These are phyloP conservation scores for Poecilia picta DNA, from an alignment of 2,797 vertebrate species.

Conservation along the genomic window DNA sequence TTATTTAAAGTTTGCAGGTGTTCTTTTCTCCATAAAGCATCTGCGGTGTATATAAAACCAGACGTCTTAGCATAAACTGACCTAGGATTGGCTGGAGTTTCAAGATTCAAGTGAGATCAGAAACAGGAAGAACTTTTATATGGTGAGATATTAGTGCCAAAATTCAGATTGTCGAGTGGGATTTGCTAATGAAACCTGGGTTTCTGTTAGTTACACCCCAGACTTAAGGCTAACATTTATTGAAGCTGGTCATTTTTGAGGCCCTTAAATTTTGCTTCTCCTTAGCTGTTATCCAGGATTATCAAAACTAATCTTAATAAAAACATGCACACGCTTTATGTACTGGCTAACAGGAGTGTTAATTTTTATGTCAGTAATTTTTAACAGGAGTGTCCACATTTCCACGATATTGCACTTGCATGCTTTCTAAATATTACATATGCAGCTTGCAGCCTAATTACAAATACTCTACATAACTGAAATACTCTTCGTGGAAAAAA, in stretches of 20 bases:
- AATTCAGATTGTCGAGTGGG: background rate
- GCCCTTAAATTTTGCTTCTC: background rate
- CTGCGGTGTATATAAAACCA: no score
- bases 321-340: background rate
- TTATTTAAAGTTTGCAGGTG: background rate
- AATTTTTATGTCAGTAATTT: background rate
- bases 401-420: background rate
- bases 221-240: background rate
- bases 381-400: background rate
- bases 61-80: no score
- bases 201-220: background rate
- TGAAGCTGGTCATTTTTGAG: background rate
- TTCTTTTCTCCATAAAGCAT: background rate
- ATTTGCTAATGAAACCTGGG: background rate
- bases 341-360: background rate
- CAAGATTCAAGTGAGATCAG: no score
- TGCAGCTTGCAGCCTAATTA: background rate
- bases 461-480: background rate
- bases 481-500: slow-evolving; percentile 13
- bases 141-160: background rate
- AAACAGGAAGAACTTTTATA: no score
- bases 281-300: background rate
- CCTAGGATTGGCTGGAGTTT: no score
- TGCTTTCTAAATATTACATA: background rate
- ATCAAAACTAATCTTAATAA: background rate